Base-by-base conservation (phyloP, 2,113 vertebrate genomes). In the Cinclus mexicanus region DNA sequence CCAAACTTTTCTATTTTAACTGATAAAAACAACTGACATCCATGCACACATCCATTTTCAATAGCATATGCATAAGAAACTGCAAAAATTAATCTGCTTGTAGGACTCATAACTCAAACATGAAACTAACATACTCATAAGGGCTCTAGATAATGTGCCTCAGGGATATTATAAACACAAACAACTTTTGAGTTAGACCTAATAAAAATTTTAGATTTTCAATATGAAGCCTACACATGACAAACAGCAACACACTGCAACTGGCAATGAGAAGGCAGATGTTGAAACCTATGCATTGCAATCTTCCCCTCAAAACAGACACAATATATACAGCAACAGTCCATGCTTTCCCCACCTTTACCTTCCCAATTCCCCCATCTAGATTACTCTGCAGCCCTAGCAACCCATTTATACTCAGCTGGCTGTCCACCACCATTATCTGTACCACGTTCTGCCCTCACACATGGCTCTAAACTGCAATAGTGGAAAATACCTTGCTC, bases 401-500 rank as follows among this genome's bases (percentile, higher is more conserved):
- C 21, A 91, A 50, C 33, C 7, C 13, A 0, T 64, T 68, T 80
- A 60, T 7, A 41, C 25, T 67, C 67, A 87, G 39, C 31, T 88
- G 46, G 35, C 87, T 59, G 46, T 37, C 83, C 65, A 90, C 57
- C 22, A 50, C 35, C 56, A 83, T 41, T 55, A 69, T 72, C 70
- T 42, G 28, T 24, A 67, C 41, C 42, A 57, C 10, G 12, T 61
- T 93, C 82, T 94, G 70, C 67, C 29, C 70, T 93, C 47, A 69
- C 7, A 33, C 25, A 55, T 76, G 84, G 94, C 84, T 90, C 95
- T 94, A 83, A 83, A 85, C 50, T 74, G 59, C 79, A 83, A 57
- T 59, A n/a, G 39, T 74, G 87, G 85, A 93, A 97, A 97, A 94
- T 92, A 87, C 67, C 59, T 91, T 83, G 44, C 60, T 90, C 92